phyloP scores from a whole-genome alignment of 2,797 vertebrate genomes.

The Gallirallus australis region DNA sequence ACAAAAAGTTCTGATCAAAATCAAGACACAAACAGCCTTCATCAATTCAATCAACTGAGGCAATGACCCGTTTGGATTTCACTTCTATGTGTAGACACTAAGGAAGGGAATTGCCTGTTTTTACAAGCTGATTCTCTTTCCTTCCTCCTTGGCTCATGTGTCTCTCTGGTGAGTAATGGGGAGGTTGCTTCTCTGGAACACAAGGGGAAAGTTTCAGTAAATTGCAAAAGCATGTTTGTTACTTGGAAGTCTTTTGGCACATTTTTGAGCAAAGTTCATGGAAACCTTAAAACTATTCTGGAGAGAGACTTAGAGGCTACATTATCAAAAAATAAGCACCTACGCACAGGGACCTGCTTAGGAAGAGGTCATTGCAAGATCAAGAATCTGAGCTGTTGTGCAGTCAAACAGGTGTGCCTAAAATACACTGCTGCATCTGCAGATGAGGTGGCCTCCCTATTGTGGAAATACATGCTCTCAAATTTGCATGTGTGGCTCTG shows the following conservation, averaged over 20 bases:
- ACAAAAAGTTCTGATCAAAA: constrained; percentile 55
- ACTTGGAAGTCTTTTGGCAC: constrained; percentile 80
- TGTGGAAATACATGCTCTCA: background rate
- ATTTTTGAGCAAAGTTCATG: constrained; percentile 78
- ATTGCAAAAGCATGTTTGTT: constrained; percentile 84
- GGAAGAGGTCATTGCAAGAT: constrained; percentile 30
- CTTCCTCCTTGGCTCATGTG: constrained; percentile 76
- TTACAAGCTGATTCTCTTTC: constrained; percentile 74
- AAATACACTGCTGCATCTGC: background rate
- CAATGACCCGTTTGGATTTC: constrained; percentile 73
- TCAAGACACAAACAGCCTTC: constrained; percentile 25
- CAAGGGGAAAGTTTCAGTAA: constrained; percentile 80
- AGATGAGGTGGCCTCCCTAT: background rate
- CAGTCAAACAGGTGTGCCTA: constrained; percentile 41
- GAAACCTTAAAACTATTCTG: constrained; percentile 51
- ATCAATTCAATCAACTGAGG: constrained; percentile 50
- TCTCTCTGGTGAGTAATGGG: constrained; percentile 83
- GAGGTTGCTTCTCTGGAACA: constrained; percentile 81
- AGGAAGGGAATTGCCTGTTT: constrained; percentile 79
- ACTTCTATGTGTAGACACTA: constrained; percentile 74
- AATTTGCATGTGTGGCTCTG: background rate
- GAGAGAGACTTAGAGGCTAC: constrained; percentile 41
- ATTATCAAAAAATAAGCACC: constrained; percentile 52
- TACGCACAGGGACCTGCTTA: constrained; percentile 25
- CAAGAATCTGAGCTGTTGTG: constrained; percentile 8